Base-by-base conservation (phyloP, 2,888 invertebrate species). In the Sarcophaga variegata region DNA sequence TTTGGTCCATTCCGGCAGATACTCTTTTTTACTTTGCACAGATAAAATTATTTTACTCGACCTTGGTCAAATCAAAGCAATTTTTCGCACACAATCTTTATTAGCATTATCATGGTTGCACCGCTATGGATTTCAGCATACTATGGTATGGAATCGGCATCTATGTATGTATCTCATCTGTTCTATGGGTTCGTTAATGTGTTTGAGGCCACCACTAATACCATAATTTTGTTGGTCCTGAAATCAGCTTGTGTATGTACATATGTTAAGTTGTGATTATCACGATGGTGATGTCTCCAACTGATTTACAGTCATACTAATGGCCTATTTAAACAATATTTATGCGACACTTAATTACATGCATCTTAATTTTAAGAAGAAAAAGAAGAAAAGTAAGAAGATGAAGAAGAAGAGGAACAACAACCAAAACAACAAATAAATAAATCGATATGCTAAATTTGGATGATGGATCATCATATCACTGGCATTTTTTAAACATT, bases 31-130 rank as follows among this genome's bases (percentile, higher is more conserved):
- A 12, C 70, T 71, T 62, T 45, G 22, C 70, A 54, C 17, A 54
- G 17, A 5, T 54, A 17, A 54, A 54, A 54, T 14, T 14, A 78
- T 87, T 72, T 78, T 81, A 75, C 60, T 54, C 83, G 76, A 87
- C 84, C 84, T 82, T 87, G 37, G 84, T 84, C 81, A 81, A 87
- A 87, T 84, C 81, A 87, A 69, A 63, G 81, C 4, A 87, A 84
- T 84, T 84, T 87, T 87, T 84, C 84, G 84, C 84, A 1, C 2
- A 84, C 87, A 81, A 83, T 83, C 86, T 86, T 83, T 83, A 83
- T 86, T 83, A 78, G 77, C 81, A 80, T 64, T 83, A 63, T 83
- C 80, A 37, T 10, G 37, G 37, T 37, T 37, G 37, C 37, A 37
- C 37, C 37, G 37, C 37, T 37, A 77, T 76, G 83, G 47, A 25